These are phyloP conservation scores for Anoura caudifer DNA, from an alignment of 2,113 vertebrate species.

Conservation along the genomic window DNA sequence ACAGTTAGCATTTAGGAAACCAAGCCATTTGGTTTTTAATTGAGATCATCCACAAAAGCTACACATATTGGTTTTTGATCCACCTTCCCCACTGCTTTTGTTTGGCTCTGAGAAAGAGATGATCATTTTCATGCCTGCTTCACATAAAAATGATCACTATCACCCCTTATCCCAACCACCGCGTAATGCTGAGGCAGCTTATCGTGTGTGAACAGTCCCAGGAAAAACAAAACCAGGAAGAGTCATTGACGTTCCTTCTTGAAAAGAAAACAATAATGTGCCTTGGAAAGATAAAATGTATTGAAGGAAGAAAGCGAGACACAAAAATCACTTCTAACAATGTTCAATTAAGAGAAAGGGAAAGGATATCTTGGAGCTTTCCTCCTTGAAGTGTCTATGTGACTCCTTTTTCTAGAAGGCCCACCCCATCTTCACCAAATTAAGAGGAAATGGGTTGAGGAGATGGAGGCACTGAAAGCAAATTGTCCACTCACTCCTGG, in stretches of 20 bases:
- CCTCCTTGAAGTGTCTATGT: background rate
- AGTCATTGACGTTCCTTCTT: background rate
- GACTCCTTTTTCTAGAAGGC: constrained; percentile 15
- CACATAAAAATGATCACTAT: background rate
- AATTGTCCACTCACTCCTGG: constrained; percentile 54
- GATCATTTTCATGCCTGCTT: background rate
- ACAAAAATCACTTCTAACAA: background rate
- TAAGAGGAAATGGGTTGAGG: constrained; percentile 55
- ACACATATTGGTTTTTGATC: background rate
- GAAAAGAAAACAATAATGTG: background rate
- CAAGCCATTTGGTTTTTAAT: background rate
- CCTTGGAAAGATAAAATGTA: background rate
- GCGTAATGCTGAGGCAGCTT: background rate
- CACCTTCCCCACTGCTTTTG: background rate
- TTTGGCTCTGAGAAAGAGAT: background rate
- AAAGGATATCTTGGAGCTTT: background rate
- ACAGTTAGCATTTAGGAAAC: background rate
- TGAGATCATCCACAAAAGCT: background rate
- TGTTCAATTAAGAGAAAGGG: background rate
- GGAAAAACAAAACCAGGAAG: background rate
- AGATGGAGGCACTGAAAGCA: constrained; percentile 42
- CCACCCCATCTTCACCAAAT: constrained; percentile 29
- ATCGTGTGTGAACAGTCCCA: background rate
- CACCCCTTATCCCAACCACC: background rate
- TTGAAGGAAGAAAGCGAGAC: background rate